A percentile compares a stretch with the other conserved stretches of the same genome.
Evolutionary conservation across 1,140 invertebrate species (phyloP).

Genomic region (Branchinecta lindahli): DNA sequence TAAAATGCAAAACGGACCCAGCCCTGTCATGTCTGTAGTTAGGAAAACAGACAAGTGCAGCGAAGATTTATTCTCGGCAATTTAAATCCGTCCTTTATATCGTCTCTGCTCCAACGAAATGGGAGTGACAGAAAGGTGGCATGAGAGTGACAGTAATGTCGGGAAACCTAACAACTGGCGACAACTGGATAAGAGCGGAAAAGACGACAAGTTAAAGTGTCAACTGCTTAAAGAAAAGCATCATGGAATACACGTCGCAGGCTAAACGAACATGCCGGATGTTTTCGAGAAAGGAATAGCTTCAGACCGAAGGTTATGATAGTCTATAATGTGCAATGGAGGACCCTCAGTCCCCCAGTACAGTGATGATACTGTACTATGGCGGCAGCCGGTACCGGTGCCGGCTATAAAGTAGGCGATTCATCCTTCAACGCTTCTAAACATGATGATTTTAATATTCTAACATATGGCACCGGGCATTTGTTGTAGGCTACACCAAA

Average conservation of each 20-base stretch:
- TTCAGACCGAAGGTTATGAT: too few relatives aligned
- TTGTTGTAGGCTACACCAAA: too few relatives aligned
- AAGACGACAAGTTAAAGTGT: conserved; percentile 8
- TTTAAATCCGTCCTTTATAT: conserved; percentile 11
- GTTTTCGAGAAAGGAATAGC: too few relatives aligned
- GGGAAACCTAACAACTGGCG: conserved; percentile 8
- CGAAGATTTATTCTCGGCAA: background rate
- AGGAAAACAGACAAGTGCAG: conserved; percentile 8
- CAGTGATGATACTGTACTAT: too few relatives aligned
- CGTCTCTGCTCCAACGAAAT: background rate
- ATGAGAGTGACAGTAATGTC: background rate
- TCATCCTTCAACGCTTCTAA: too few relatives aligned
- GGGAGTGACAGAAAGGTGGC: conserved; percentile 7
- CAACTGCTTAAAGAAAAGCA: background rate
- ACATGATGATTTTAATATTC: too few relatives aligned
- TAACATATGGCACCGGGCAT: too few relatives aligned
- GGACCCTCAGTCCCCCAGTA: too few relatives aligned
- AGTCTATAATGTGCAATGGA: too few relatives aligned
- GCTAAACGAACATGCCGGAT: too few relatives aligned
- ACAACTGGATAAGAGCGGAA: background rate
- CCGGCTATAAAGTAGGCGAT: too few relatives aligned
- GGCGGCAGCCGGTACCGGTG: too few relatives aligned
- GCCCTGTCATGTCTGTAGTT: background rate
- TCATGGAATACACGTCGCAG: background rate
- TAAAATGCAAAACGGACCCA: background rate